These are phyloP conservation scores for Phaethornis superciliosus DNA, from an alignment of 2,113 vertebrate species.

Conservation along the genomic window DNA sequence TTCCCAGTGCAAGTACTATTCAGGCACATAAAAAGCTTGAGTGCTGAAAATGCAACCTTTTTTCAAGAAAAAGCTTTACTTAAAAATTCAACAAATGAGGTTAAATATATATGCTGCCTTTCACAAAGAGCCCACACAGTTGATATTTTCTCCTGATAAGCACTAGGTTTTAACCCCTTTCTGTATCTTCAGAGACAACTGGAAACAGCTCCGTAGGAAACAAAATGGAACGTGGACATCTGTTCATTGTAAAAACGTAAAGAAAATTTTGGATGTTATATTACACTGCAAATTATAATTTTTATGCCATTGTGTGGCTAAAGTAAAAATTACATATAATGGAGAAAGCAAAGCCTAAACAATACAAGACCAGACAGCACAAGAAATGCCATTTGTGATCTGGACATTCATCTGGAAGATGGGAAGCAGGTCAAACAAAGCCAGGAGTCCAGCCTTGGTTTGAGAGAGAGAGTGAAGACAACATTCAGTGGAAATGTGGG, in stretches of 20 bases:
- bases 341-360: not conserved
- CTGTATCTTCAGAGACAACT: not conserved
- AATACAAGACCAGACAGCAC: not conserved
- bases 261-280: not conserved
- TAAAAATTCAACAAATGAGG: not conserved
- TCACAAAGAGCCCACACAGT: conserved; percentile 9
- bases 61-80: not conserved
- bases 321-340: not conserved
- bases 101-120: conserved; percentile 33
- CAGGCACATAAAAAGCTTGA: not conserved
- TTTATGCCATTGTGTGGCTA: not conserved
- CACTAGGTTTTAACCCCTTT: conserved; percentile 34
- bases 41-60: not conserved
- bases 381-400: not conserved
- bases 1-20: not conserved
- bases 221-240: not conserved
- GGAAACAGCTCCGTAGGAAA: not conserved
- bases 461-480: not conserved
- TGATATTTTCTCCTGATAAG: conserved; percentile 27
- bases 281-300: not conserved
- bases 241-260: not conserved
- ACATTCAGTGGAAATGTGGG: not conserved
- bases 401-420: not conserved
- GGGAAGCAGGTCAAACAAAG: not conserved
- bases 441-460: not conserved